Evolutionary conservation across 2,797 vertebrate genomes (phyloP), one percentile per base, ranked within the genome.

Genomic region (Premnoplex brunnescens): DNA sequence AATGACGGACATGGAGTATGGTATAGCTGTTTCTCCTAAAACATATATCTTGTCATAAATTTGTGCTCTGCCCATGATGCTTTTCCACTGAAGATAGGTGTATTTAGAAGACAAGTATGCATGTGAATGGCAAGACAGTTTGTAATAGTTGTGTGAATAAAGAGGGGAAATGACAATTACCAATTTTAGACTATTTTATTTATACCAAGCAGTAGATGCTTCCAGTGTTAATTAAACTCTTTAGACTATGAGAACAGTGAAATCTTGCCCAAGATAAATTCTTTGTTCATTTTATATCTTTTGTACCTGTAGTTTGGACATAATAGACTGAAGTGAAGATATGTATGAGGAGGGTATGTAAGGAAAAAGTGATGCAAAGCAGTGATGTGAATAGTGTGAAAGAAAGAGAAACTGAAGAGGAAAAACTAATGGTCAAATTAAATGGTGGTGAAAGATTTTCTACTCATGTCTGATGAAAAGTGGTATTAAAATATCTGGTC

Each of bases 151-250:
- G 69, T 69, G 39, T 56, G 67, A 92, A 66, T 44, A 54, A 73
- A 72, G 83, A 93, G 39, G 14, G 22, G 43, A 89, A 92, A 81
- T 88, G 32, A 18, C 46, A 71, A 88, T 81, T 19, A 41, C 37
- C 23, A 62, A 39, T 86, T 96, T 89, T 84, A 56, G 73, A 52
- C 36, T 89, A 30, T 64, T 92, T 89, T 82, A 72, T 78, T 91
- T 90, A 66, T 86, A 92, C 34, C 24, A 78, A 88, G 48, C 49
- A 75, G 22, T 88, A 89, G 44, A 84, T 26, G 9, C 60, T 93
- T 85, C 81, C 91, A 68, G 32, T n/a, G 14, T 73, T 91, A 88
- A 73, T 81, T 89, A 66, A 93, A 76, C 17, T 81, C 23, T 78
- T 12, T 78, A 72, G 12, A 84, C n/a, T 62, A 58, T 55, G 24